Conservation (phyloP, 2,888 invertebrate species). For the Cheilosia soror region DNA sequence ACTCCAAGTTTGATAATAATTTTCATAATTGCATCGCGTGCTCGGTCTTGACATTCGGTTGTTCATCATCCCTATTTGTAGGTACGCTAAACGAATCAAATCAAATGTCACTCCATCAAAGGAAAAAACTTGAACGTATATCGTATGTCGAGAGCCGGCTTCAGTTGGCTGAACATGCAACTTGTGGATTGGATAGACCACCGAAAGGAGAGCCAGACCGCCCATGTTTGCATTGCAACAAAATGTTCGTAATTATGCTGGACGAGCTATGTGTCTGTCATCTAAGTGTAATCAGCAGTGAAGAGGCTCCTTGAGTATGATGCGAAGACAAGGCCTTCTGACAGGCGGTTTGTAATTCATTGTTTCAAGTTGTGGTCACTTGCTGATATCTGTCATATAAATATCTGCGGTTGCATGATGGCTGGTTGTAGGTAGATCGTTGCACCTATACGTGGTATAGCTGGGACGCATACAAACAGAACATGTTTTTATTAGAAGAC, state of each 20-base stretch:
- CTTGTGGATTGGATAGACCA: slow-evolving; percentile 2
- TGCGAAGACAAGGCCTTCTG: slow-evolving; percentile 28
- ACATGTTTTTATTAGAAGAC: too few relatives aligned
- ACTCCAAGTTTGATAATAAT: slow-evolving; percentile 30
- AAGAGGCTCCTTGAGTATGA: slow-evolving; percentile 9
- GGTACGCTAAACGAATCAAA: slow-evolving; percentile 65
- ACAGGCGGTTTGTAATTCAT: slow-evolving; percentile 42
- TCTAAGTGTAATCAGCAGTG: not conserved
- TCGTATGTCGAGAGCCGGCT: slow-evolving; percentile 17
- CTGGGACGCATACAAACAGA: too few relatives aligned
- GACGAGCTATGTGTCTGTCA: slow-evolving; percentile 31
- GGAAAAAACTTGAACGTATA: not conserved
- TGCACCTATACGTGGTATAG: too few relatives aligned
- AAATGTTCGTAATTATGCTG: slow-evolving; percentile 59
- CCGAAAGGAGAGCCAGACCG: slow-evolving; percentile 21
- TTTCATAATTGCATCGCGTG: slow-evolving; percentile 54
- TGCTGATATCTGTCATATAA: slow-evolving; percentile 34
- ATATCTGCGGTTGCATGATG: slow-evolving; percentile 13
- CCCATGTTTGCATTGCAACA: slow-evolving; percentile 62
- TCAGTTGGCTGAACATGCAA: slow-evolving; percentile 55
- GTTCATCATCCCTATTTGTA: slow-evolving; percentile 22
- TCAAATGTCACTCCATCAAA: slow-evolving; percentile 66
- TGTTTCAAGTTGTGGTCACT: slow-evolving; percentile 46
- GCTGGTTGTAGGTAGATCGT: not conserved
- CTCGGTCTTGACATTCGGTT: slow-evolving; percentile 28